Evolutionary conservation across 2,113 vertebrate species (phyloP).

Genomic region (Pluvianellus socialis): DNA sequence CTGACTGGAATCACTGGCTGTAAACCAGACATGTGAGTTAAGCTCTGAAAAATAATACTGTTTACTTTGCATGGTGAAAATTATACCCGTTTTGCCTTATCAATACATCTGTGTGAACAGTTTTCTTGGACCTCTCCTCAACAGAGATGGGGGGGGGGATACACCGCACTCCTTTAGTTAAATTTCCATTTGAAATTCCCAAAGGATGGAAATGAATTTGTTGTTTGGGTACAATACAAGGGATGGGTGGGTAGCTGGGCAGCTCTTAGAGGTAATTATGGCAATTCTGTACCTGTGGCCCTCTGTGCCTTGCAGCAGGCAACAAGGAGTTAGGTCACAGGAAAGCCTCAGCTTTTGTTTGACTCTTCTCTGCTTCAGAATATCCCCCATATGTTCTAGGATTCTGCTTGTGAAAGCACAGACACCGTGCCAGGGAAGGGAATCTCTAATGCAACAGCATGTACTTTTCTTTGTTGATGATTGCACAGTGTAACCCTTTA

Average conservation of each 20-base stretch:
- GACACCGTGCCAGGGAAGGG: neutral
- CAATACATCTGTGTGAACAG: neutral
- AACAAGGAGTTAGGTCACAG: neutral
- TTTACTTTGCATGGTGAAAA: neutral
- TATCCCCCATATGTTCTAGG: neutral
- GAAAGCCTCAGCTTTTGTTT: neutral
- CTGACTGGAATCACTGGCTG: conserved; percentile 80
- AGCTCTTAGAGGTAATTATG: neutral
- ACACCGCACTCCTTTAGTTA: neutral
- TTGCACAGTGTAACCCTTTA: neutral
- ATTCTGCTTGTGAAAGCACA: neutral
- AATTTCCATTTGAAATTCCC: neutral
- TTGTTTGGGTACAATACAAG: neutral
- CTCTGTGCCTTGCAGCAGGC: neutral
- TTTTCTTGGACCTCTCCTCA: neutral
- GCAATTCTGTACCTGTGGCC: neutral
- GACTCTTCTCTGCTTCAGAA: neutral
- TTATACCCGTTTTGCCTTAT: neutral
- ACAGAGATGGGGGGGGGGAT: neutral
- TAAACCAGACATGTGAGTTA: conserved; percentile 77
- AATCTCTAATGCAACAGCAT: neutral
- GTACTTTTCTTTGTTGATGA: conserved; percentile 17
- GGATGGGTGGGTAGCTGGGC: neutral
- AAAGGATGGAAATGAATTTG: neutral
- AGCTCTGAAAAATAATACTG: neutral